phyloP scores from a whole-genome alignment of 2,888 invertebrate species.

The Acronicta psi region DNA sequence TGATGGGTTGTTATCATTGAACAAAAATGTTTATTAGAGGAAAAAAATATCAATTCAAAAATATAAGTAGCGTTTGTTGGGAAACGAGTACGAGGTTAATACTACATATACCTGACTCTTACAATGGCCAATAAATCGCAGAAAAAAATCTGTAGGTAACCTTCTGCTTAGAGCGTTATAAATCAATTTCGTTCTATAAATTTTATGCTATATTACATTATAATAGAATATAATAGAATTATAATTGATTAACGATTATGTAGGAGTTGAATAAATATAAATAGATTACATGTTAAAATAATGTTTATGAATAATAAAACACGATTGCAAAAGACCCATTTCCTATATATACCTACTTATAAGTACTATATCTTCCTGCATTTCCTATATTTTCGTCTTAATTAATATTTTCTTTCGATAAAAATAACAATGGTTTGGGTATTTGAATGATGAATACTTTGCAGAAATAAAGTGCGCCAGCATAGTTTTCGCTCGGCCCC shows the following conservation, averaged over 20 bases:
- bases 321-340: too few species aligned
- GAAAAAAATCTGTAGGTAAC: constrained; percentile 22
- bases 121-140: constrained; percentile 7
- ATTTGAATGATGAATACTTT: constrained; percentile 52
- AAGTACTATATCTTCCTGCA: too few species aligned
- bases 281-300: too few species aligned
- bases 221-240: too few species aligned
- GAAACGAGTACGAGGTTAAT: constrained; percentile 32
- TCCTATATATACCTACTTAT: too few species aligned
- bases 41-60: constrained; percentile 16
- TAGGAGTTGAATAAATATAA: too few species aligned
- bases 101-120: constrained; percentile 2
- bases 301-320: too few species aligned
- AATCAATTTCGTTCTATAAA: constrained; percentile 14
- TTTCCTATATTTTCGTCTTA: too few species aligned
- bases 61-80: constrained; percentile 21
- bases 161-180: constrained; percentile 11
- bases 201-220: neutral
- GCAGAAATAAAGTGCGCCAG: constrained; percentile 54
- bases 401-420: too few species aligned
- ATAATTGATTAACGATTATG: too few species aligned
- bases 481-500: constrained; percentile 61
- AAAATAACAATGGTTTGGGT: neutral
- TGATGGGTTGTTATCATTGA: too few species aligned
- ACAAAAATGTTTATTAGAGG: constrained; percentile 2